Conservation (phyloP, 2,113 vertebrate species). For the Bubo scandiacus region DNA sequence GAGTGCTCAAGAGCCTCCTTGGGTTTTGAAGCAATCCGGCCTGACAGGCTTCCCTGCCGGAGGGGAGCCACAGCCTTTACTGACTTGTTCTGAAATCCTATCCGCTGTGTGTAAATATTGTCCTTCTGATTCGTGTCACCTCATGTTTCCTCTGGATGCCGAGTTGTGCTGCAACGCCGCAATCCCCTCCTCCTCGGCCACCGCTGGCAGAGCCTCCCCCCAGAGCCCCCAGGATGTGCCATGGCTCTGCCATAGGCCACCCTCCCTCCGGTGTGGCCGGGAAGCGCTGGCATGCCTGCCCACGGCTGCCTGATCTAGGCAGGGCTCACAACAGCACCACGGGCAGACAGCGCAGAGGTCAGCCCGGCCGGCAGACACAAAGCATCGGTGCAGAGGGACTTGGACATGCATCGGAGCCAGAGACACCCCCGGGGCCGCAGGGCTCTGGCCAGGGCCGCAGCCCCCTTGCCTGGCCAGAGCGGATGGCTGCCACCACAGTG, state of each 20-base stretch:
- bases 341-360: neutral
- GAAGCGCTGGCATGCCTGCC: fast-evolving
- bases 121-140: slow-evolving; percentile 73
- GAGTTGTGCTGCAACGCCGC: neutral
- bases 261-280: fast-evolving
- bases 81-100: slow-evolving; percentile 21
- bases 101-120: slow-evolving; percentile 53
- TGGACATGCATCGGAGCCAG: fast-evolving
- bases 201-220: neutral
- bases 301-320: neutral
- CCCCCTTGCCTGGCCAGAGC: neutral
- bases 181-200: neutral
- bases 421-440: fast-evolving
- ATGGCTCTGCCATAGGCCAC: fast-evolving
- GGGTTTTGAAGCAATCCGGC: slow-evolving; percentile 54
- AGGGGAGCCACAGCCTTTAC: slow-evolving; percentile 46
- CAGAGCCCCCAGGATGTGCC: fast-evolving
- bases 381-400: neutral
- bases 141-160: slow-evolving; percentile 22
- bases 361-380: neutral
- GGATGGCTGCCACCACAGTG: fast-evolving
- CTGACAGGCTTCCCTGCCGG: slow-evolving; percentile 65
- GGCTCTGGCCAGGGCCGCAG: neutral
- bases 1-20: slow-evolving; percentile 55
- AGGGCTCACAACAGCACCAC: neutral